Conservation (phyloP, 2,888 invertebrate genomes). For the Diogma glabrata region DNA sequence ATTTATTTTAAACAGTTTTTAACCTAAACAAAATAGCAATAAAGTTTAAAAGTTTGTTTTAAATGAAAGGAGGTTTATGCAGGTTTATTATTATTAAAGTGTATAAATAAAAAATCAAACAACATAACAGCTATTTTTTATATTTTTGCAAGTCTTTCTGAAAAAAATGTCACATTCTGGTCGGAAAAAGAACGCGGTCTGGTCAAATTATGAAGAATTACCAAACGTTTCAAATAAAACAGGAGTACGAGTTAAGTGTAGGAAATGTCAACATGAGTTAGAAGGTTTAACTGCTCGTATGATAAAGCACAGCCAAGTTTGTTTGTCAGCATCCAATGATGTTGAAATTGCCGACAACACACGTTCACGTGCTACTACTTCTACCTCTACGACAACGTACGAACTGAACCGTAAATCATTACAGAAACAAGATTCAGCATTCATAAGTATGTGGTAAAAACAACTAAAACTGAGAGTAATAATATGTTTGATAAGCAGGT, state of each 20-base stretch:
- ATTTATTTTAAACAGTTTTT: too few relatives aligned
- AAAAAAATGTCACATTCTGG: not conserved
- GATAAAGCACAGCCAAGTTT: not conserved
- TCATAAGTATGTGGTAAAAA: not conserved
- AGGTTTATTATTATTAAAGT: not conserved
- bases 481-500: not conserved
- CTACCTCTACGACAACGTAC: not conserved
- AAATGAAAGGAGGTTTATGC: too few relatives aligned
- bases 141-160: not conserved
- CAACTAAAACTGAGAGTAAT: not conserved
- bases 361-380: not conserved
- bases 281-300: not conserved
- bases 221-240: not conserved
- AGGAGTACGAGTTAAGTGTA: too few relatives aligned
- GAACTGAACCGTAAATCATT: not conserved
- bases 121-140: not conserved
- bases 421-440: not conserved
- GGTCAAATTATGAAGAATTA: slow-evolving; percentile 2
- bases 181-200: not conserved
- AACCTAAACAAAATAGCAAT: too few relatives aligned
- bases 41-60: too few relatives aligned
- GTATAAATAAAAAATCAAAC: not conserved
- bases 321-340: not conserved
- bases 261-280: not conserved
- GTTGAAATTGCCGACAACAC: not conserved